These are phyloP conservation scores for Xyrauchen texanus DNA, from an alignment of 2,113 vertebrate species.

Conservation along the genomic window DNA sequence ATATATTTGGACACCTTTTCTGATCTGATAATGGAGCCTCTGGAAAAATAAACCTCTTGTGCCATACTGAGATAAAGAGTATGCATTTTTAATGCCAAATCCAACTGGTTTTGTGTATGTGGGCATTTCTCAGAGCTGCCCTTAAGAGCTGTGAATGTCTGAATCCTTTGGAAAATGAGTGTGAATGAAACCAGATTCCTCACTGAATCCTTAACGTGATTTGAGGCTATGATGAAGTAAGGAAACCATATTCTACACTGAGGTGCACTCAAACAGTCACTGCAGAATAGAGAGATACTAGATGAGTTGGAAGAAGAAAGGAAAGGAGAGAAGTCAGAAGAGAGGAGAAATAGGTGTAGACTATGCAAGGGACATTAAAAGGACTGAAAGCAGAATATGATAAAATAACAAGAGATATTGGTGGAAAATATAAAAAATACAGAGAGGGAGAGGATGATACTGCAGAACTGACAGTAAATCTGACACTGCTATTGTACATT, in stretches of 20 bases:
- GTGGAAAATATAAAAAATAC: too few species aligned
- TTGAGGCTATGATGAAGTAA: slow-evolving; percentile 24
- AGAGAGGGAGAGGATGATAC: too few species aligned
- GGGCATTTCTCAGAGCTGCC: neutral
- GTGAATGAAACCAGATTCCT: slow-evolving; percentile 15
- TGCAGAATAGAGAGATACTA: slow-evolving; percentile 52
- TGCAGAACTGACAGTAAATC: neutral
- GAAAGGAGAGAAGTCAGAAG: slow-evolving; percentile 48
- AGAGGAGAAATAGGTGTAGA: slow-evolving; percentile 17
- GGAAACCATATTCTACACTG: slow-evolving; percentile 24
- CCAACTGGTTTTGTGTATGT: neutral
- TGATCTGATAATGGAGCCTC: too few species aligned
- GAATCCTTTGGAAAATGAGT: neutral
- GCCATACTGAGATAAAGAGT: too few species aligned
- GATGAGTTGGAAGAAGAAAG: slow-evolving; percentile 60
- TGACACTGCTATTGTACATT: neutral
- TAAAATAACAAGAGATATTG: too few species aligned
- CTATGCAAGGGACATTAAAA: too few species aligned
- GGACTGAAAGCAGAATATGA: too few species aligned
- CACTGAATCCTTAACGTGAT: slow-evolving; percentile 23
- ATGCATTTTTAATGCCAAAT: too few species aligned
- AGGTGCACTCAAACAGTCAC: slow-evolving; percentile 17
- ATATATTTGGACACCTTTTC: too few species aligned
- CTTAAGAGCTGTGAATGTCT: too few species aligned
- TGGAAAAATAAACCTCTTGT: too few species aligned